Conservation (phyloP, 1,140 invertebrate genomes). For the Leptinotarsa lineolata region DNA sequence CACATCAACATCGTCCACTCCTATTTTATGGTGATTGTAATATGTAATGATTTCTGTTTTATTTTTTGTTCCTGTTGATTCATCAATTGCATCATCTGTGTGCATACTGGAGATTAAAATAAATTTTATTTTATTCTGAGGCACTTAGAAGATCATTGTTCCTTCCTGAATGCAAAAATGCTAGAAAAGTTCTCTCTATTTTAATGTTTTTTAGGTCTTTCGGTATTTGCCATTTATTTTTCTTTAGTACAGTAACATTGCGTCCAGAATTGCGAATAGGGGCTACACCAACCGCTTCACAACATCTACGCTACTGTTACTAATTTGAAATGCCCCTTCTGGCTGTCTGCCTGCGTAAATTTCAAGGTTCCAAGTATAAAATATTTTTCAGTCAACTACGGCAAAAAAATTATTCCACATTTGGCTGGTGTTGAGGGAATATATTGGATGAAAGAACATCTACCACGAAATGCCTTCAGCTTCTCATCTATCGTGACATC, state of each 20-base stretch:
- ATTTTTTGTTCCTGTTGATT: too few relatives aligned
- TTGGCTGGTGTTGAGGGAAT: neutral
- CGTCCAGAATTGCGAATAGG: slow-evolving; percentile 1
- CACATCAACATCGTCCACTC: too few relatives aligned
- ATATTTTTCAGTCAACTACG: neutral
- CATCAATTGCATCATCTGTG: too few relatives aligned
- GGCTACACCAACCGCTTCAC: slow-evolving; percentile 7
- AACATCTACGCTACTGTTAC: slow-evolving; percentile 4
- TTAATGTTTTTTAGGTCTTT: neutral
- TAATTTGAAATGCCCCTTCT: neutral
- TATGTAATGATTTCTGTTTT: too few relatives aligned
- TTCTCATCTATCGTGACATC: neutral
- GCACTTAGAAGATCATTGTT: too few relatives aligned
- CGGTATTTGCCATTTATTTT: slow-evolving; percentile 5
- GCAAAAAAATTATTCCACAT: neutral
- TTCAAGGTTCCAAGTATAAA: too few relatives aligned
- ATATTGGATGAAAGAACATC: slow-evolving; percentile 1
- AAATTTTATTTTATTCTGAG: too few relatives aligned
- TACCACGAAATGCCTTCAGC: too few relatives aligned
- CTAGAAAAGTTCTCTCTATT: slow-evolving; percentile 1
- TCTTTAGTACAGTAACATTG: neutral
- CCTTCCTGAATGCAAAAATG: too few relatives aligned
- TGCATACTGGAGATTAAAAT: too few relatives aligned
- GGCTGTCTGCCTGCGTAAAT: neutral
- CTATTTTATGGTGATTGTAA: too few relatives aligned